Base-by-base conservation (phyloP, 2,888 invertebrate genomes). In the Odontocolon sp. region DNA sequence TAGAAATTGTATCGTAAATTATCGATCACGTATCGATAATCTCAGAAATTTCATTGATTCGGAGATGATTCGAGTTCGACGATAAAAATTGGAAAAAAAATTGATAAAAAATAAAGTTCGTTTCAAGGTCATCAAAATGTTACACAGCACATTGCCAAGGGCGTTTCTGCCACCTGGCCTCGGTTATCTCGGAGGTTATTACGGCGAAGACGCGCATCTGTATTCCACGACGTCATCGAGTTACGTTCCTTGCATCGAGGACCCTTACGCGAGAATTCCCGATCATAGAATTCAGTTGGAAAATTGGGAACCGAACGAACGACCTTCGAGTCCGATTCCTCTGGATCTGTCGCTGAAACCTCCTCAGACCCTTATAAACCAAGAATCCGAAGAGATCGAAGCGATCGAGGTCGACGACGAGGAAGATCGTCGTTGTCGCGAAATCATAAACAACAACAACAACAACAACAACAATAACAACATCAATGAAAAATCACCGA, bases 341-440 rank as follows among this genome's bases (percentile, higher is more conserved):
- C 91, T 96, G 82, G 96, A 96, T 88, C 91, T 96, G 74, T 95
- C 96, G 18, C 90, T 96, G 21, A 96, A 96, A 87, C 84, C 91
- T 8, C 45, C 84, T 0, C 78, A 81, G 0, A 73, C 33, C 14
- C 78, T 1, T 56, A 81, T 38, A 11, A 14, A 50, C 14, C 40
- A 57, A 3, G 70, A 72, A 31, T 59, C 70, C n/a, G 86, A 83
- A 11, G 85, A 87, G 31, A 69, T 61, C 42, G 86, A 87, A 59
- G 59, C 85, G 1, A 83, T 87, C 72, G 88, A 86, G 72, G 83
- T 85, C 4, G 88, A 87, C 42, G 86, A 86, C 40, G 86, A 86
- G 33, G 87, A 87, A 9, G 86, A 87, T 21, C 79, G 82, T 0
- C 76, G 79, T 11, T 73, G 59, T 23, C 80, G 80, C 9, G 69